Evolutionary conservation across 2,797 vertebrate genomes (phyloP).

Genomic region (Pangasius larnaudii): DNA sequence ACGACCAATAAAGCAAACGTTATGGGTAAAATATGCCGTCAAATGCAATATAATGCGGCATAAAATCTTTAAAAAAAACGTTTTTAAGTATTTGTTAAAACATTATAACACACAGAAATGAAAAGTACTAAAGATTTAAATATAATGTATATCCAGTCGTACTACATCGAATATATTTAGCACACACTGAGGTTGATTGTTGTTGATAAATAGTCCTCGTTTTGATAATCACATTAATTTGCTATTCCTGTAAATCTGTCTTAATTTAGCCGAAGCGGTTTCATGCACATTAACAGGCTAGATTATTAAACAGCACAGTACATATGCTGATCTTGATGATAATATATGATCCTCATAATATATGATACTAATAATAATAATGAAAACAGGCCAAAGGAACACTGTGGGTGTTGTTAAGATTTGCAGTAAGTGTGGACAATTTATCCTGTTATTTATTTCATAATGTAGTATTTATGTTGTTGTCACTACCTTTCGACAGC

Average conservation of each 20-base stretch:
- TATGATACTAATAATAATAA: not conserved
- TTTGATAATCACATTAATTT: not conserved
- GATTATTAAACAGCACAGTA: not conserved
- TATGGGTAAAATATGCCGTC: not conserved
- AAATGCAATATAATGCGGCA: not conserved
- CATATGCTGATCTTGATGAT: not conserved
- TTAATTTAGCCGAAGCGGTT: not conserved
- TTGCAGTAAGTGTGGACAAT: not conserved
- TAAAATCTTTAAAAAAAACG: not conserved
- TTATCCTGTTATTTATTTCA: not conserved
- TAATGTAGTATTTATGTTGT: not conserved
- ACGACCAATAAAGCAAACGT: not conserved
- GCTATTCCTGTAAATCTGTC: not conserved
- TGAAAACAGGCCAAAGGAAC: not conserved
- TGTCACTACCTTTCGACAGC: not conserved
- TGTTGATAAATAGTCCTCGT: not conserved
- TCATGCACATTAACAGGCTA: not conserved
- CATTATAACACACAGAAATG: not conserved
- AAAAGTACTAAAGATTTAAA: not conserved
- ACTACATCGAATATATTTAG: not conserved
- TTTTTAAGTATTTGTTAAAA: not conserved
- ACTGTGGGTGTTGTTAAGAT: not conserved
- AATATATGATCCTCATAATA: not conserved
- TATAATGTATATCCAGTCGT: too few species aligned
- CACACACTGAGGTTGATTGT: not conserved